These are phyloP conservation scores for Daptonema setosum DNA, from an alignment of 2,888 invertebrate genomes.

Conservation along the genomic window DNA sequence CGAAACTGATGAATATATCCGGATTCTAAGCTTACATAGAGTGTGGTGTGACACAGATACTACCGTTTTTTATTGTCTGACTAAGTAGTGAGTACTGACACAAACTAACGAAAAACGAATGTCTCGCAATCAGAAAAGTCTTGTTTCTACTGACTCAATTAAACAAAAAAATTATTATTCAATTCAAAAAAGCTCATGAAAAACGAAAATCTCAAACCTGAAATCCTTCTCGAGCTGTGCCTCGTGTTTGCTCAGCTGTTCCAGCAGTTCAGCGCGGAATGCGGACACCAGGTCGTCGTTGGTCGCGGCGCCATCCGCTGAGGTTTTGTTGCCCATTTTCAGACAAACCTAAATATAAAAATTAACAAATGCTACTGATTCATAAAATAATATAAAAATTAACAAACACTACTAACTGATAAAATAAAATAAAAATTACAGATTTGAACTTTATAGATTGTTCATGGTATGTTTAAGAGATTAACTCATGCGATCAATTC, in stretches of 20 bases:
- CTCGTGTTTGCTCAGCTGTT: slow-evolving; percentile 76
- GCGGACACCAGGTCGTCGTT: slow-evolving; percentile 44
- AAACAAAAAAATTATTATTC: neutral
- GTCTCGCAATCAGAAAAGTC: neutral
- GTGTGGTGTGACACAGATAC: neutral
- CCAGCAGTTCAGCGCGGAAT: slow-evolving; percentile 61
- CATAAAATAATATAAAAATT: too few species aligned
- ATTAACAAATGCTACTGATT: too few species aligned
- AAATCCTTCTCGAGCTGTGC: slow-evolving; percentile 70
- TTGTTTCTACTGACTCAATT: neutral
- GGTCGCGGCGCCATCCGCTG: neutral
- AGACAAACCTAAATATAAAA: neutral
- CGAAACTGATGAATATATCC: too few species aligned
- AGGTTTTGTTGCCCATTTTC: neutral
- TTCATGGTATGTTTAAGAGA: too few species aligned
- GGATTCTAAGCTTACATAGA: too few species aligned
- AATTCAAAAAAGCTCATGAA: too few species aligned
- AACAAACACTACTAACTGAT: too few species aligned
- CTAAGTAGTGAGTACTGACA: neutral
- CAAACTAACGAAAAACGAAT: neutral
- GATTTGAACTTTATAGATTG: too few species aligned
- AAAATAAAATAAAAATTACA: too few species aligned
- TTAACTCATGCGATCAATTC: too few species aligned
- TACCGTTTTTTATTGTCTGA: neutral
- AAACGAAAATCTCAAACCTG: too few species aligned